Evolutionary conservation across 2,113 vertebrate genomes (phyloP).

Genomic region (Rostratula benghalensis): DNA sequence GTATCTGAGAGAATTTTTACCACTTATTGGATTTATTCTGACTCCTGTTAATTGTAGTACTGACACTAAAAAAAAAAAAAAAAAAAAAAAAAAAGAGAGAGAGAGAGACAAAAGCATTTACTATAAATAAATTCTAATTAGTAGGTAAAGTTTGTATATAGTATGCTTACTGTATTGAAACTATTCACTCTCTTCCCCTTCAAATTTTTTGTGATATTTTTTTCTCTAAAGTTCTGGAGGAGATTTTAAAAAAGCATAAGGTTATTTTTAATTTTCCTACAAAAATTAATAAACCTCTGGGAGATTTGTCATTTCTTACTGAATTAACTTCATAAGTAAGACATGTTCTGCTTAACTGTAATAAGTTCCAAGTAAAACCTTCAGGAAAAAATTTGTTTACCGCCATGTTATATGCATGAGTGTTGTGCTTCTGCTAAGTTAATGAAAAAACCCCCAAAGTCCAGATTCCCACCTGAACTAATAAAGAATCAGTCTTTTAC

Average conservation of each 20-base stretch:
- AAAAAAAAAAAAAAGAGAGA: no score
- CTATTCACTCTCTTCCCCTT: not conserved
- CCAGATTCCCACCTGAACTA: constrained; percentile 33
- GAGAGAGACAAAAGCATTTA: not conserved
- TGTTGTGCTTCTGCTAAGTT: not conserved
- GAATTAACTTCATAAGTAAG: not conserved
- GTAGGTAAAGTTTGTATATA: not conserved
- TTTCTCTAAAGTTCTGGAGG: not conserved
- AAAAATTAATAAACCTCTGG: not conserved
- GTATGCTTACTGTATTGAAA: not conserved
- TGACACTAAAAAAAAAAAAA: not conserved
- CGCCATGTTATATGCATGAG: not conserved
- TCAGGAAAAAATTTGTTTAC: constrained; percentile 5
- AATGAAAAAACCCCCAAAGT: constrained; percentile 21
- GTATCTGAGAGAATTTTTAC: not conserved
- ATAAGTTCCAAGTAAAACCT: not conserved
- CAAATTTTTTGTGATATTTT: not conserved
- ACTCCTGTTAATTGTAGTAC: not conserved
- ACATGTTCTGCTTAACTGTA: not conserved
- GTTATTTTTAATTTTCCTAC: not conserved
- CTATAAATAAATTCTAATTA: not conserved
- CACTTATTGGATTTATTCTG: not conserved
- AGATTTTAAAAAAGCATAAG: not conserved
- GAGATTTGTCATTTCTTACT: not conserved
- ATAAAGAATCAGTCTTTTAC: not conserved